These are phyloP conservation scores for Myopa testacea DNA, from an alignment of 2,888 invertebrate species.

Conservation along the genomic window DNA sequence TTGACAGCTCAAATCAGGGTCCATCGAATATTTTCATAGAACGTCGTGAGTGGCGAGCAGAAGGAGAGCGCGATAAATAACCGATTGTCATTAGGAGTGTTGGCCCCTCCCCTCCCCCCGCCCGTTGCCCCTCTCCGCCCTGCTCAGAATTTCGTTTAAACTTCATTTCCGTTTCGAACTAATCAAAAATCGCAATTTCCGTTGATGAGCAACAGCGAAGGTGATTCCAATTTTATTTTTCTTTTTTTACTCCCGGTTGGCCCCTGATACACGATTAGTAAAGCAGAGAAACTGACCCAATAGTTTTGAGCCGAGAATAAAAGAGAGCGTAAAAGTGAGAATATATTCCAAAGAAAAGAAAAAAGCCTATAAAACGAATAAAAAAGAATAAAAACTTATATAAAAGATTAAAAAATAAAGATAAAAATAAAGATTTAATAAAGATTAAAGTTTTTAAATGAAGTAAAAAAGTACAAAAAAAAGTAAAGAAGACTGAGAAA, in stretches of 20 bases:
- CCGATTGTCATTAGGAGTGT: background rate
- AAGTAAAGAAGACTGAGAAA: no score
- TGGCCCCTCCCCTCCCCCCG: no score
- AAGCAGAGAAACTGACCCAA: constrained; percentile 21
- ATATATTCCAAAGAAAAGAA: background rate
- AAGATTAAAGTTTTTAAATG: no score
- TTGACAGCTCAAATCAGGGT: no score
- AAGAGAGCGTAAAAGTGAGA: constrained; percentile 9
- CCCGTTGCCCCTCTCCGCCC: background rate
- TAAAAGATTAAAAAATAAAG: no score
- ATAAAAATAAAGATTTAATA: no score
- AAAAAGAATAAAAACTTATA: no score
- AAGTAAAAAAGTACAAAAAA: no score
- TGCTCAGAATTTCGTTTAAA: constrained; percentile 68
- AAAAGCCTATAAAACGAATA: background rate
- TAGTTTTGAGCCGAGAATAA: constrained; percentile 40
- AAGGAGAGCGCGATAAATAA: background rate
- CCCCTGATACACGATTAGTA: background rate
- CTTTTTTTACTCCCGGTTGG: constrained; percentile 2
- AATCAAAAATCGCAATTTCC: constrained; percentile 70
- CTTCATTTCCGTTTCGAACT: constrained; percentile 69
- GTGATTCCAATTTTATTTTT: constrained; percentile 54
- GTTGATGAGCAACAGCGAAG: constrained; percentile 43
- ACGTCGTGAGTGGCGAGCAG: no score
- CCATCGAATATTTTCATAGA: no score